phyloP scores from a whole-genome alignment of 1,140 invertebrate species.

The Drosophila malerkotliana region DNA sequence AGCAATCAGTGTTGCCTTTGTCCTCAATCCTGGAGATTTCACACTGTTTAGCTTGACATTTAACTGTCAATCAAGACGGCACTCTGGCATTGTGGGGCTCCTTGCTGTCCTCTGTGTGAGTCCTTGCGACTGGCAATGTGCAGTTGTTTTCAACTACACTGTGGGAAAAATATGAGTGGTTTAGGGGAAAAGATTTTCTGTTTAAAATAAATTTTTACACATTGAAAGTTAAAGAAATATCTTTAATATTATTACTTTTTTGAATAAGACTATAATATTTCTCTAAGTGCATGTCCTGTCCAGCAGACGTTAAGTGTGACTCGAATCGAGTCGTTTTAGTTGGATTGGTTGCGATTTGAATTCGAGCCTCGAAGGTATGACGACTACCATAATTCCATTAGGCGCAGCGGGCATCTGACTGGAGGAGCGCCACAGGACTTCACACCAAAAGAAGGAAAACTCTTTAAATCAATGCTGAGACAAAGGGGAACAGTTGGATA shows the following conservation, averaged over 20 bases:
- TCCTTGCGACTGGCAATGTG: slow-evolving; percentile 22
- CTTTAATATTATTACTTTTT: neutral
- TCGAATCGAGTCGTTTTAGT: slow-evolving; percentile 30
- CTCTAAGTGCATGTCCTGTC: slow-evolving; percentile 15
- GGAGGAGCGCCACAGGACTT: slow-evolving; percentile 68
- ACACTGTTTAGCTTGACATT: slow-evolving; percentile 81
- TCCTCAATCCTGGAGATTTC: slow-evolving; percentile 61
- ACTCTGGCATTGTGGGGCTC: slow-evolving; percentile 56
- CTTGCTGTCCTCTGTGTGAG: slow-evolving; percentile 32
- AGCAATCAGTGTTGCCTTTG: slow-evolving; percentile 75
- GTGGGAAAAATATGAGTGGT: neutral
- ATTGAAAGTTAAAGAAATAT: neutral
- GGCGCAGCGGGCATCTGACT: slow-evolving; percentile 36
- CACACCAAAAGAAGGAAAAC: slow-evolving; percentile 67
- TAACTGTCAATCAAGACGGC: slow-evolving; percentile 72
- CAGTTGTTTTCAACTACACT: slow-evolving; percentile 11
- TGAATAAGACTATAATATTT: neutral
- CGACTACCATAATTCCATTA: slow-evolving; percentile 72
- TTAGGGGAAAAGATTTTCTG: neutral
- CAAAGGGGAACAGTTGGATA: slow-evolving; percentile 37
- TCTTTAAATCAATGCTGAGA: slow-evolving; percentile 72
- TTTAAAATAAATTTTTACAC: too few species aligned
- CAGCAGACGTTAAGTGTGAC: slow-evolving; percentile 56
- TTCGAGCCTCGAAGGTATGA: slow-evolving; percentile 47
- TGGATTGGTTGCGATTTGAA: slow-evolving; percentile 32